Evolutionary conservation across 2,888 invertebrate species (phyloP), one percentile per base, ranked within the genome.

Genomic region (Papilio protenor): DNA sequence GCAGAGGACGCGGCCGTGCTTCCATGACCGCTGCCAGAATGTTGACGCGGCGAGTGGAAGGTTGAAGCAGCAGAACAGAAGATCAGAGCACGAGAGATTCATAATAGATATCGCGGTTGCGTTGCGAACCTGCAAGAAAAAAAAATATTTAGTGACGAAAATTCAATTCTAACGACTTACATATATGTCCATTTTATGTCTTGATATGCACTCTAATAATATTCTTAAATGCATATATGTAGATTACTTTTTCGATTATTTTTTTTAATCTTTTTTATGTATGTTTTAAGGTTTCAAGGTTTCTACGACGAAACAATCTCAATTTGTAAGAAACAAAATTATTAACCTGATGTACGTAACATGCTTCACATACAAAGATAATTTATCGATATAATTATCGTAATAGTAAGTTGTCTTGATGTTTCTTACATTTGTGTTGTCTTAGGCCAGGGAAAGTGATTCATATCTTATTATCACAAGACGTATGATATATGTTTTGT

Each of bases 51-150:
- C 97, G 83, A 98, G 94, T 0, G 98, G 98, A 73, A 98, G 93
- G 91, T 97, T 98, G 94, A 98, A 97, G 89, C 97, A 97, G 91
- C 97, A 97, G 87, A 97, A 97, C 85, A 98, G 95, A 81, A 98
- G 94, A 87, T 98, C 98, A 40, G 97, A 97, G 73, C 96, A 95
- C 79, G 97, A 97, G 55, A 98, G 94, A 91, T 98, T 98, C 95
- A 98, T 97, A 85, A 98, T 98, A 92, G 98, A 98, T 70, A 97
- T 96, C 5, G 98, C 97, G 2, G 98, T 98, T 0, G 98, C 97
- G 90, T 97, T 97, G 79, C 97, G 96, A 21, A 97, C 96, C 97
- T 97, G 95, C 16, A 91, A 90, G 61, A 78, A 73, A 27, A 66
- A 69, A 18, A n/a, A 2, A 6, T 57, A 11, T 0, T 40, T 40